phyloP scores from a whole-genome alignment of 2,888 invertebrate genomes.

The Rotaria socialis region DNA sequence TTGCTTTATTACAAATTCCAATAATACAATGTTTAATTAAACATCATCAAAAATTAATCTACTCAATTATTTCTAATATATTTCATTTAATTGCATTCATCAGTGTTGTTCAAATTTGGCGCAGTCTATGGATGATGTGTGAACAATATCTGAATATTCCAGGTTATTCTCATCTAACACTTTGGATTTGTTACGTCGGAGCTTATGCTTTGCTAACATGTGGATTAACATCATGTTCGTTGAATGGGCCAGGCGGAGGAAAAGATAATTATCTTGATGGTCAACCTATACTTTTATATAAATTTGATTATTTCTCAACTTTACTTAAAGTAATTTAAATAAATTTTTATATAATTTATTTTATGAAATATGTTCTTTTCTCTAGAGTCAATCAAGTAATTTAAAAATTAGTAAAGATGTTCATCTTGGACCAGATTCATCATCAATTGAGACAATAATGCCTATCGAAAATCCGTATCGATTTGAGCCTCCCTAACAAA shows the following conservation, averaged over 20 bases:
- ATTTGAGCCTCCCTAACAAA: slow-evolving; percentile 17
- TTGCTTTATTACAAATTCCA: slow-evolving; percentile 17
- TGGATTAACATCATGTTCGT: neutral
- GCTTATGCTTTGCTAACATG: slow-evolving; percentile 6
- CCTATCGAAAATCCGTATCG: neutral
- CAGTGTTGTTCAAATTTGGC: slow-evolving; percentile 31
- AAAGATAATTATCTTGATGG: slow-evolving; percentile 26
- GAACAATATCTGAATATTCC: slow-evolving; percentile 37
- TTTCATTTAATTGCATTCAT: slow-evolving; percentile 31
- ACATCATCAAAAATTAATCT: neutral
- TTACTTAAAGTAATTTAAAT: neutral
- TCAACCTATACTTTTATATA: neutral
- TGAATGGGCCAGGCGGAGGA: slow-evolving; percentile 6
- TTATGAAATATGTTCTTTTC: neutral
- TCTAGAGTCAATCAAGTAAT: neutral
- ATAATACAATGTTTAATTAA: neutral
- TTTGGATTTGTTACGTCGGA: neutral
- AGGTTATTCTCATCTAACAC: slow-evolving; percentile 12
- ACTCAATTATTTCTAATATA: neutral
- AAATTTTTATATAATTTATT: neutral
- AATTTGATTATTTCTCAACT: slow-evolving; percentile 33
- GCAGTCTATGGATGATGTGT: slow-evolving; percentile 17
- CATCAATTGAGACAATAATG: neutral
- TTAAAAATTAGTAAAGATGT: neutral
- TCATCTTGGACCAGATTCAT: neutral